Evolutionary conservation across 1,140 invertebrate species (phyloP).

Genomic region (Mya arenaria): DNA sequence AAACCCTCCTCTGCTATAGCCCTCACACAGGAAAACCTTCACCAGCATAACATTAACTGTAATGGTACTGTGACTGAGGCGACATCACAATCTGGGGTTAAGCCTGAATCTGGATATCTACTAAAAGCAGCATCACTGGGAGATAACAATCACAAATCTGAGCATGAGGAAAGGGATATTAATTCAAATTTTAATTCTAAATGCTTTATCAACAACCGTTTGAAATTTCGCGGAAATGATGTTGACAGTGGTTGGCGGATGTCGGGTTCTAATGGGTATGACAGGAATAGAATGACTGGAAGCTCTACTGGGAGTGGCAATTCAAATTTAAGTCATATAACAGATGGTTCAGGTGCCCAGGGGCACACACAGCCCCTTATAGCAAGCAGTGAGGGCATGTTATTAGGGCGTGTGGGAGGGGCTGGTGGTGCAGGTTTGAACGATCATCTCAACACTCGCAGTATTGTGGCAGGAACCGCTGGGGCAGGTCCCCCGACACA

Average conservation of each 20-base stretch:
- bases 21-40: not conserved
- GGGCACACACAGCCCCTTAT: conserved; percentile 50
- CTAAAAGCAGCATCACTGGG: conserved; percentile 43
- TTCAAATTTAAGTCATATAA: conserved; percentile 52
- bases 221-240: conserved; percentile 54
- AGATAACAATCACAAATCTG: not conserved
- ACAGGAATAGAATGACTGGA: conserved; percentile 66
- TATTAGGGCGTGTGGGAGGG: conserved; percentile 31
- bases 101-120: not conserved
- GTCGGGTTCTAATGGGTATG: conserved; percentile 57
- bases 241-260: conserved; percentile 49
- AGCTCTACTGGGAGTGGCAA: conserved; percentile 47
- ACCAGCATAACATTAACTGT: not conserved
- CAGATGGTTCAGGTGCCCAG: conserved; percentile 56
- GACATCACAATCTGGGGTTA: not conserved
- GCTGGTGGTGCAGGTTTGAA: conserved; percentile 36
- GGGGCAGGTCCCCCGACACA: conserved; percentile 59
- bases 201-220: conserved; percentile 23
- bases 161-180: conserved; percentile 28
- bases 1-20: not conserved
- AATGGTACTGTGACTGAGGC: not conserved
- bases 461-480: conserved; percentile 55
- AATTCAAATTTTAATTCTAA: conserved; percentile 54
- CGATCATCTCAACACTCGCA: conserved; percentile 24
- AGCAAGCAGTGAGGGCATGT: conserved; percentile 51